phyloP scores from a whole-genome alignment of 2,797 vertebrate genomes.

The Morus bassanus region DNA sequence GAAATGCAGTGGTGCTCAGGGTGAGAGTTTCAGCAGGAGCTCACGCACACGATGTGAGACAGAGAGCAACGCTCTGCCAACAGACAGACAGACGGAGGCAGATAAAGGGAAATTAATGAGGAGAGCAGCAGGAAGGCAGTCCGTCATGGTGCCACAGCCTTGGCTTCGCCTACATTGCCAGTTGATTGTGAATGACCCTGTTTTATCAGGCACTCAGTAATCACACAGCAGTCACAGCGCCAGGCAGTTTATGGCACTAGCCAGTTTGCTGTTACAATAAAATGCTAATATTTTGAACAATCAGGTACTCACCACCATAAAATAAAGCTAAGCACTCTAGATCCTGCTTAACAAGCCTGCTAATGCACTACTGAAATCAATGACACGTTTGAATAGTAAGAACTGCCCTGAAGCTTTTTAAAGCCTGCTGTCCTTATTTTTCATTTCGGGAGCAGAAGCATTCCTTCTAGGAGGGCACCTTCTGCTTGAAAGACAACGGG shows the following conservation, averaged over 20 bases:
- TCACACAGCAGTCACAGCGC: neutral
- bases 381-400: conserved; percentile 41
- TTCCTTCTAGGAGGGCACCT: neutral
- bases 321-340: conserved; percentile 29
- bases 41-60: fast-evolving
- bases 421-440: conserved; percentile 38
- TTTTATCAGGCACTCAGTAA: neutral
- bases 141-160: neutral
- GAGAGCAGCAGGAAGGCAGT: neutral
- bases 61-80: neutral
- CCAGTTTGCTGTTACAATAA: neutral
- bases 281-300: conserved; percentile 23
- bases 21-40: neutral
- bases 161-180: neutral
- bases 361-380: conserved; percentile 51
- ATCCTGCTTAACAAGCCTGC: conserved; percentile 44
- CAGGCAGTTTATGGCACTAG: neutral
- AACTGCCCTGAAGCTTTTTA: conserved; percentile 42
- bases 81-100: neutral
- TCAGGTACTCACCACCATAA: neutral
- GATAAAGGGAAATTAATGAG: neutral
- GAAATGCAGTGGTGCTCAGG: neutral
- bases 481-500: neutral
- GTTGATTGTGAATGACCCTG: neutral
- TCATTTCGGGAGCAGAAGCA: neutral